These are phyloP conservation scores for Ammodytes marinus DNA, from an alignment of 2,113 vertebrate genomes.

Conservation along the genomic window DNA sequence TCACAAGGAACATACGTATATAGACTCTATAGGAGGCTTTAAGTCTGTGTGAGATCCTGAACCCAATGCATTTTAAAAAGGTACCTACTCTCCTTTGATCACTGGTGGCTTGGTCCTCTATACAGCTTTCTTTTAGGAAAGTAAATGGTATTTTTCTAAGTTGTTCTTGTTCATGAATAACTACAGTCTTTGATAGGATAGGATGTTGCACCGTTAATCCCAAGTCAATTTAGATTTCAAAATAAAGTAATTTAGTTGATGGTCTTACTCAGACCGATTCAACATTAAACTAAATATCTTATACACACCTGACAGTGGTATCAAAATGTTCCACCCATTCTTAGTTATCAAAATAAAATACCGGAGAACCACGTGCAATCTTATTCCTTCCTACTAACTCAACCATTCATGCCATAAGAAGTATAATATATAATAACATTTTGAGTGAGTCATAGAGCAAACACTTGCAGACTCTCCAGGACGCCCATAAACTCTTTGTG, in stretches of 20 bases:
- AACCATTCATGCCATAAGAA: background rate
- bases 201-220: background rate
- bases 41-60: background rate
- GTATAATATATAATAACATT: conserved; percentile 21
- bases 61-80: background rate
- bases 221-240: conserved; percentile 7
- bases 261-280: background rate
- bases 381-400: background rate
- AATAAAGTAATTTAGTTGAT: background rate
- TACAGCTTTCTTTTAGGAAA: no score
- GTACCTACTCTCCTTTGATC: background rate
- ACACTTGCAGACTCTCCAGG: conserved; percentile 59
- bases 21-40: conserved; percentile 24
- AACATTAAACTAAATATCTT: background rate
- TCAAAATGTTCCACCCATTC: background rate
- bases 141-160: background rate
- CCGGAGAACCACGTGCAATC: background rate
- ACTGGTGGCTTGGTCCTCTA: background rate
- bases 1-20: conserved; percentile 9
- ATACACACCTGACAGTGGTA: background rate
- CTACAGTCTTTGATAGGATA: background rate
- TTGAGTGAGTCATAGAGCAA: conserved; percentile 68
- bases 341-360: no score
- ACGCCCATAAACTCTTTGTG: conserved; percentile 71
- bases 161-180: no score